Percentiles rank a stretch among this genome's conserved stretches.
Evolutionary conservation across 2,888 invertebrate genomes (phyloP).

Genomic region (Ormyrus pomaceus): DNA sequence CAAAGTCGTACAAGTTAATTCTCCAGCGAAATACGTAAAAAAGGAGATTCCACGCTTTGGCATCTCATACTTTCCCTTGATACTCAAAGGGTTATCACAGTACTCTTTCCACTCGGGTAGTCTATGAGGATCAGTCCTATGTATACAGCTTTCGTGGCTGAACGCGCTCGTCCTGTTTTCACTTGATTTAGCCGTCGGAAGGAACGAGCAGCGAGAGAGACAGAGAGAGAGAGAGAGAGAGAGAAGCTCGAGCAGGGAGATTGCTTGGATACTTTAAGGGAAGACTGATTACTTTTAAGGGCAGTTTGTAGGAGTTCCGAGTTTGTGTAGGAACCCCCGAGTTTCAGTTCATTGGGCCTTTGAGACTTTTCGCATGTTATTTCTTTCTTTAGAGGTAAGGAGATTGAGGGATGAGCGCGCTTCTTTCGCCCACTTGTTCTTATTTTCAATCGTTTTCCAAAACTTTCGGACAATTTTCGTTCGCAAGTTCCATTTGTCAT

Average conservation of each 20-base stretch:
- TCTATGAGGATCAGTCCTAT: background rate
- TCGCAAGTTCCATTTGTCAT: background rate
- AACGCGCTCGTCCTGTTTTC: conserved; percentile 36
- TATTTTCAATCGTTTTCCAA: too few species aligned
- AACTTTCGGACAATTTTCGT: too few species aligned
- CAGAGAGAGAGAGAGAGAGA: conserved; percentile 1
- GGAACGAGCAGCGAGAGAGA: conserved; percentile 27
- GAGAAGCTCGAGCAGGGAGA: conserved; percentile 19
- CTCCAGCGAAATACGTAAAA: background rate
- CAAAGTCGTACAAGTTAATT: too few species aligned
- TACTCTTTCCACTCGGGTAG: background rate
- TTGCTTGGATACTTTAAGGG: conserved; percentile 23
- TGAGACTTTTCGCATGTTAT: background rate
- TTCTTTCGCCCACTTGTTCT: too few species aligned
- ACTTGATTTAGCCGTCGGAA: conserved; percentile 26
- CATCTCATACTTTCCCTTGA: too few species aligned
- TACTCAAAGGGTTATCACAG: background rate
- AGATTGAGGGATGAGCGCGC: too few species aligned
- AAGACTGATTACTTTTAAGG: conserved; percentile 43
- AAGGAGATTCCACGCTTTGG: background rate
- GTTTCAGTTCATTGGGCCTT: background rate
- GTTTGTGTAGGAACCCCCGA: conserved; percentile 5
- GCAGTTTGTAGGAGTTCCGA: conserved; percentile 5
- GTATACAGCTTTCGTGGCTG: conserved; percentile 14
- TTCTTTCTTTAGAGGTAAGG: background rate